Conservation (phyloP, 2,888 invertebrate species). For the Tenodera sinensis region DNA sequence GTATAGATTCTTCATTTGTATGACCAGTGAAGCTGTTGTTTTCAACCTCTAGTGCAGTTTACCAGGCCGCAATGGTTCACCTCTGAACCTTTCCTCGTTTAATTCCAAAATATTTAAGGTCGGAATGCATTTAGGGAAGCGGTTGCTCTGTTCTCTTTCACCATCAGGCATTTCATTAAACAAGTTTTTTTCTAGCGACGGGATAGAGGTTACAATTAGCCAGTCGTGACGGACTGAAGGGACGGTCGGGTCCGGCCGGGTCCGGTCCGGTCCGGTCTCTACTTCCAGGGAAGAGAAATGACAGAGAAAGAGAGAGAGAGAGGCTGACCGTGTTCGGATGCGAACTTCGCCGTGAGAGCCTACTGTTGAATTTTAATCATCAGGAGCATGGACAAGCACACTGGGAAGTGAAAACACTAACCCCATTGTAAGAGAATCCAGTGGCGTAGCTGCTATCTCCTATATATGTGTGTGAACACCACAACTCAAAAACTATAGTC, state of each 20-base stretch:
- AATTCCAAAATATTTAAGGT: background rate
- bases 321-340: background rate
- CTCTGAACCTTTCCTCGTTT: background rate
- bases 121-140: background rate
- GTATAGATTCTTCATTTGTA: too few species aligned
- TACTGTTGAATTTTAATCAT: conserved; percentile 13
- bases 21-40: too few species aligned
- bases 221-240: background rate
- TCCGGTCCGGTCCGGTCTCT: too few species aligned
- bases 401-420: background rate
- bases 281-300: background rate
- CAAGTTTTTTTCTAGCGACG: background rate
- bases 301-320: background rate
- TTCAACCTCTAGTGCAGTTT: too few species aligned
- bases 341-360: conserved; percentile 3
- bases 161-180: conserved; percentile 18
- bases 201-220: conserved; percentile 4
- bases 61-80: background rate
- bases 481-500: too few species aligned
- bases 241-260: background rate
- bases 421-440: background rate
- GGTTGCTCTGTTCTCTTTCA: background rate
- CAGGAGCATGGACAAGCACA: conserved; percentile 9
- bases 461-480: too few species aligned
- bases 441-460: background rate